Base-by-base conservation (phyloP, 2,888 invertebrate species). In the Gerosis bhagava region DNA sequence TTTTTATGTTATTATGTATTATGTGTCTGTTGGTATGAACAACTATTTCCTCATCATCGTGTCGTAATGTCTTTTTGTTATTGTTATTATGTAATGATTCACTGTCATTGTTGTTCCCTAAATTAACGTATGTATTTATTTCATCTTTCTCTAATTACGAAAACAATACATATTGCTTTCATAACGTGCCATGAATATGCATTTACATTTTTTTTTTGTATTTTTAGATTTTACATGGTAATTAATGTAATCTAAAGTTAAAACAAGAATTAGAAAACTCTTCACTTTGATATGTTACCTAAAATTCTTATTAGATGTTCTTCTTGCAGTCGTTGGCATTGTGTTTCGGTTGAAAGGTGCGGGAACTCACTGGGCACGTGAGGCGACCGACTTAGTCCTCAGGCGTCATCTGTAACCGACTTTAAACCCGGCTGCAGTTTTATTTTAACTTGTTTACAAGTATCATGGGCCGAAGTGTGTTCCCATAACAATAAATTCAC, bases 71-170 rank as follows among this genome's bases (percentile, higher is more conserved):
- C 25, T 45, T 12, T 11, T 37, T 28, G 37, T 37, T 37, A 31
- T 35, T 35, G 15, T 21, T 21, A 28, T 45, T 37, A 25, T 25
- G 39, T 46, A 21, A 32, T 32, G 15, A 24, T 31, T 7, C 0
- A 7, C 5, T 31, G 10, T 32, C 8, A 8, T 24, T 44, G 21
- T 37, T 26, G 34, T 37, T 37, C 19, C 37, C 25, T 37, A 24
- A 25, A 17, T 10, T 16, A 12, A 31, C 22, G 10, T 8, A 25
- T 10, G 8, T 5, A 10, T 12, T 37, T 37, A 31, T 45, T 45
- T 31, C 24, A 45, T 45, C 45, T 45, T 39, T 46, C 39, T 34
- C 32, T 17, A 39, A 39, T 46, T 39, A 39, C 31, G 32, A 46
- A 46, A 39, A 32, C 10, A 5, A 21, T 21, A 19, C 19, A 19